phyloP scores from a whole-genome alignment of 1,140 invertebrate genomes.

The Mactra quadrangularis region DNA sequence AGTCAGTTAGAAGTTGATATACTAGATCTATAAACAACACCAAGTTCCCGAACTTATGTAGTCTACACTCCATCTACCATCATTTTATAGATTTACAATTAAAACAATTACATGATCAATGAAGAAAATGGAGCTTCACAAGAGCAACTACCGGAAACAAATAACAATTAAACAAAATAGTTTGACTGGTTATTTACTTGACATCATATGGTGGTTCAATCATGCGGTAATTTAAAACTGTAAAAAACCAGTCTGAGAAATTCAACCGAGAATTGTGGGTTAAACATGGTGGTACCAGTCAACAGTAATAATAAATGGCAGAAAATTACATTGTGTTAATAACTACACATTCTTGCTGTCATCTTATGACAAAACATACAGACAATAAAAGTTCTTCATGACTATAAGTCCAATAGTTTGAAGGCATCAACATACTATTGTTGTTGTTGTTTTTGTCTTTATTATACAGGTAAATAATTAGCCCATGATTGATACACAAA shows the following conservation, averaged over 20 bases:
- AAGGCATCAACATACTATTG: too few relatives aligned
- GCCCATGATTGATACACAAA: too few relatives aligned
- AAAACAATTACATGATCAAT: constrained; percentile 28
- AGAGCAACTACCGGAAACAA: constrained; percentile 29
- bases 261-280: too few relatives aligned
- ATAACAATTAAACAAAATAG: constrained; percentile 25
- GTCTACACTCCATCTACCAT: not conserved
- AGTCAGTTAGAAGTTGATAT: too few relatives aligned
- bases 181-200: constrained; percentile 15
- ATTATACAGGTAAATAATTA: too few relatives aligned
- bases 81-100: constrained; percentile 34
- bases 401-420: too few relatives aligned
- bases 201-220: constrained; percentile 17
- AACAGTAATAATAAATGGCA: constrained; percentile 30
- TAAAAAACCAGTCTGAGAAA: not conserved
- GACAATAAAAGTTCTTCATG: too few relatives aligned
- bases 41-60: too few relatives aligned
- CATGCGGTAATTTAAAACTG: constrained; percentile 10
- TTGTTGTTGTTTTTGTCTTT: too few relatives aligned
- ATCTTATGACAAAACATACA: not conserved
- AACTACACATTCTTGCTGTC: constrained; percentile 34
- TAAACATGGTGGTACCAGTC: too few relatives aligned
- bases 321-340: constrained; percentile 49
- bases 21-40: too few relatives aligned
- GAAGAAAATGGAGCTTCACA: not conserved